Base-by-base conservation (phyloP, 1,140 invertebrate genomes). In the Oscheius sp. region DNA sequence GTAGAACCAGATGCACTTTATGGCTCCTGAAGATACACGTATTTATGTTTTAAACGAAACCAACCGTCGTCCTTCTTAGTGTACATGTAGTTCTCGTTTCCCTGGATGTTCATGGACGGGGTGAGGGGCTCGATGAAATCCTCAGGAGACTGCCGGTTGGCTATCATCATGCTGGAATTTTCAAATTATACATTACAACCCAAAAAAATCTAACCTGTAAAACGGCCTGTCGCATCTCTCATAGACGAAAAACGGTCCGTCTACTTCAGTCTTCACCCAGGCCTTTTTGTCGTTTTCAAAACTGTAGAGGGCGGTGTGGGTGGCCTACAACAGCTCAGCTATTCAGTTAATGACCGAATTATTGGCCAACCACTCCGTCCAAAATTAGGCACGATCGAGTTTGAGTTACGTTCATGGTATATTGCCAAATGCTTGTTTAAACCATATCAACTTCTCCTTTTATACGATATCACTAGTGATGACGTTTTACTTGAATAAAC, bases 101-200 rank as follows among this genome's bases (percentile, higher is more conserved):
- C 49, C 2, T 55, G 52, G 23, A 68, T 26, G n/a, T 15, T 28
- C 3, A 36, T 49, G 15, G 36, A 59, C n/a, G 36, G 2, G 0
- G 52, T 68, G 7, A 68, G 26, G 4, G 67, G 67, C 55, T 68
- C 67, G 32, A 68, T 68, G 31, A 68, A 68, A 18, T 68, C 67
- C 1, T 32, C 13, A 23, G 45, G 67, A 29, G 52, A 49, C 3
- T 59, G 34, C 20, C 67, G 49, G 29, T 68, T 68, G 15, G 67
- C 67, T n/a, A 68, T 68, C 1, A 68, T 32, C 34, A 68, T 36
- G 18, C 67, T 68, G 46, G 36, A 67, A 67, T 18, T 4, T n/a
- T 61, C 26, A 10, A 32, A 61, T n/a, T n/a, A n/a, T n/a, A n/a
- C n/a, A n/a, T n/a, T n/a, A 61, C 1, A 4, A 26, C 29, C 32